phyloP scores from a whole-genome alignment of 2,113 vertebrate species.

The Emydura subglobosa region DNA sequence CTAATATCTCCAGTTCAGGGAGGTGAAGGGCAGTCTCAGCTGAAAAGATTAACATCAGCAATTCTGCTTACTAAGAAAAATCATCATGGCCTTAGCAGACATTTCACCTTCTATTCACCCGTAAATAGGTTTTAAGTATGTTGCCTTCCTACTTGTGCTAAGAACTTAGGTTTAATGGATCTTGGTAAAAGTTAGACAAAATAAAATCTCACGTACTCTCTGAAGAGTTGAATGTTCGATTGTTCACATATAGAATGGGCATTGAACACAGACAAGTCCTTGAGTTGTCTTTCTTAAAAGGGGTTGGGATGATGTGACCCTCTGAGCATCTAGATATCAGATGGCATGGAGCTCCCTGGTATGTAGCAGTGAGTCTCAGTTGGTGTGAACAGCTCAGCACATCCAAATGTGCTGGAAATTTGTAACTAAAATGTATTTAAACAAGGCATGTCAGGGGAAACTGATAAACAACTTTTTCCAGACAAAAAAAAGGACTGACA shows the following conservation, averaged over 20 bases:
- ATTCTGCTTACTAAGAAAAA: constrained; percentile 66
- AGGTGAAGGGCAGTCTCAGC: constrained; percentile 82
- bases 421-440: neutral
- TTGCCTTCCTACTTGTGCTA: neutral
- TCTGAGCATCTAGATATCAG: neutral
- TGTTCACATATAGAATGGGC: neutral
- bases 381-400: neutral
- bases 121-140: neutral
- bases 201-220: neutral
- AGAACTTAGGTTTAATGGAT: neutral
- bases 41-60: constrained; percentile 75
- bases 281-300: neutral
- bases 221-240: neutral
- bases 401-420: neutral
- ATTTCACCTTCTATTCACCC: constrained; percentile 51
- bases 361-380: neutral
- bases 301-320: neutral
- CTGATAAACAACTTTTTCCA: neutral
- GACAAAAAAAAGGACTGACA: neutral
- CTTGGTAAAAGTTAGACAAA: neutral
- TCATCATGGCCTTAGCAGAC: constrained; percentile 39
- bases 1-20: constrained; percentile 81
- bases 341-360: neutral
- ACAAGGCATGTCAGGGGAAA: neutral
- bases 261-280: neutral